These are phyloP conservation scores for Disparrhopalites patrizii DNA, from an alignment of 2,888 invertebrate species.

Conservation along the genomic window DNA sequence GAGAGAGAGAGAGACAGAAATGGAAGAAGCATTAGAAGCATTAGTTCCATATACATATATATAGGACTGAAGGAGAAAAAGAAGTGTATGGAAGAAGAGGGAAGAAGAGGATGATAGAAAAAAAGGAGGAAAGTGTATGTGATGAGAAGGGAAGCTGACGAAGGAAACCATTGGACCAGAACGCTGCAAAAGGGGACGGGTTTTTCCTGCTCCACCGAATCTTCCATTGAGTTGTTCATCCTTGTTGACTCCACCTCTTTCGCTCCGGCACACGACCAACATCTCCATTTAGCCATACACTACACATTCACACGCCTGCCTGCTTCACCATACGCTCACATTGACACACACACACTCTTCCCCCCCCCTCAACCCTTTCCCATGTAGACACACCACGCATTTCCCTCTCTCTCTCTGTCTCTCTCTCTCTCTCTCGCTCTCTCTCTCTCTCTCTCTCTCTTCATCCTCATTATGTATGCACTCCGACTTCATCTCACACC, in stretches of 20 bases:
- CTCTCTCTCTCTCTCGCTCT: neutral
- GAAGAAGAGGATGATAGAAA: slow-evolving; percentile 13
- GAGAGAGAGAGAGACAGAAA: slow-evolving; percentile 1
- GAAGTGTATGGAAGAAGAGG: slow-evolving; percentile 8
- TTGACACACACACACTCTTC: slow-evolving; percentile 11
- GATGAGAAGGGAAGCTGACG: slow-evolving; percentile 40
- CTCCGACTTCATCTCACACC: neutral
- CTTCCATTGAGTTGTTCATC: slow-evolving; percentile 30
- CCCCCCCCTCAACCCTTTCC: slow-evolving; percentile 21
- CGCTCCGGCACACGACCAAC: slow-evolving; percentile 26
- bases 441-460: slow-evolving; percentile 4
- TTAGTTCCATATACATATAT: too few species aligned
- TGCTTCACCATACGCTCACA: slow-evolving; percentile 15
- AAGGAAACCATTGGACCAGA: slow-evolving; percentile 39
- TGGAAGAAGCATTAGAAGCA: too few species aligned
- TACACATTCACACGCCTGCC: slow-evolving; percentile 6
- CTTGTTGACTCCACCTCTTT: slow-evolving; percentile 26
- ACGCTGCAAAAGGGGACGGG: slow-evolving; percentile 33
- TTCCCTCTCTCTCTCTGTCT: slow-evolving; percentile 3
- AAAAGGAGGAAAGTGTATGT: slow-evolving; percentile 26
- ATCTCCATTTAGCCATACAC: slow-evolving; percentile 24
- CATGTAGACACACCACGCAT: neutral
- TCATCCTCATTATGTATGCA: slow-evolving; percentile 1
- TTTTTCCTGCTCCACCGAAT: slow-evolving; percentile 30
- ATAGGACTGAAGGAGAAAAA: neutral